phyloP scores from a whole-genome alignment of 2,797 vertebrate genomes.

The Cryptoblepharus egeriae region DNA sequence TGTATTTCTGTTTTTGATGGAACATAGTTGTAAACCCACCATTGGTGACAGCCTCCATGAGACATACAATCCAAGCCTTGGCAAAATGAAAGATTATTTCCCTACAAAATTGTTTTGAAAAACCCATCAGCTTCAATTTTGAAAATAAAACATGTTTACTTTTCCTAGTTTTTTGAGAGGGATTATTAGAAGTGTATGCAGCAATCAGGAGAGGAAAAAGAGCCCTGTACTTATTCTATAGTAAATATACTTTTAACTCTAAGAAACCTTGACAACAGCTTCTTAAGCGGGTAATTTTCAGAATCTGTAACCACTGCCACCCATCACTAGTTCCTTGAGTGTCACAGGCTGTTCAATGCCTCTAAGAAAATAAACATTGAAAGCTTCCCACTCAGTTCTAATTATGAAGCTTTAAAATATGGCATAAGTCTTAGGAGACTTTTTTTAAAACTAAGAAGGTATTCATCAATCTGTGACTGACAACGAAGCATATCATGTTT shows the following conservation, averaged over 20 bases:
- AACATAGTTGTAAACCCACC: background rate
- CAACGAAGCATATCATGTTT: background rate
- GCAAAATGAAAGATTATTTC: background rate
- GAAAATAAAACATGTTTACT: slow-evolving; percentile 3
- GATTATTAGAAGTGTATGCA: background rate
- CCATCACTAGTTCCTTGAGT: background rate
- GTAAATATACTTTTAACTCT: background rate
- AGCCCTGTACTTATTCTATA: background rate
- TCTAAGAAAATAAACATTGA: background rate
- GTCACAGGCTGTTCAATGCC: background rate
- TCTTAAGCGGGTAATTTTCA: slow-evolving; percentile 20
- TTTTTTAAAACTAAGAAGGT: background rate
- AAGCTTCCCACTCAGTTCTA: slow-evolving; percentile 27
- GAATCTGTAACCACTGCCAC: slow-evolving; percentile 17
- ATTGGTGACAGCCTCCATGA: background rate
- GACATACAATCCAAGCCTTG: background rate
- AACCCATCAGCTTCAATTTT: background rate
- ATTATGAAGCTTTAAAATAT: slow-evolving; percentile 22
- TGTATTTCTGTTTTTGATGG: background rate
- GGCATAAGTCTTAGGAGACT: slow-evolving; percentile 15
- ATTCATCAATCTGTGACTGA: background rate
- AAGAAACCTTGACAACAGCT: slow-evolving; percentile 16
- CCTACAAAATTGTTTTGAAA: background rate
- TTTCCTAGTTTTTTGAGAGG: background rate
- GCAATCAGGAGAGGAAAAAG: background rate